phyloP scores from a whole-genome alignment of 2,113 vertebrate genomes.

The Lamprologus ornatipinnis region DNA sequence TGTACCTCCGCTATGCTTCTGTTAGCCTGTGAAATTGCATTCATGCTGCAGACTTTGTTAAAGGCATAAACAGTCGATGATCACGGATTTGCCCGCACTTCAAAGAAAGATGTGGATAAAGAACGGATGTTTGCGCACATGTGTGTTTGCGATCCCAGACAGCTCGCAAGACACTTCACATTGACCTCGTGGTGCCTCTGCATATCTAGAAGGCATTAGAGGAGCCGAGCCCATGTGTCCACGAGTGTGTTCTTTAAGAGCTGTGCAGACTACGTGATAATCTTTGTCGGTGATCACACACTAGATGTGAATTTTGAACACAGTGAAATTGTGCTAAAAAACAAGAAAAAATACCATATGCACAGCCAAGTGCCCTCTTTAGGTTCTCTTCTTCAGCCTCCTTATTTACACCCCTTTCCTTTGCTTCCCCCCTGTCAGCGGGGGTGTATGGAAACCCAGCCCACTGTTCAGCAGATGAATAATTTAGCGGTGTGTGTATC shows the following conservation, averaged over 20 bases:
- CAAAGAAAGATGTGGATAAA: conserved; percentile 32
- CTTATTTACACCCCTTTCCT: neutral
- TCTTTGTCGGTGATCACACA: neutral
- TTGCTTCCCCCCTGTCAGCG: conserved; percentile 22
- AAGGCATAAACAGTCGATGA: conserved; percentile 57
- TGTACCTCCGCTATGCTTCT: neutral
- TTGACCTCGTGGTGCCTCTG: conserved; percentile 42
- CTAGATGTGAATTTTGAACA: neutral
- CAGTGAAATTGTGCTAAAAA: neutral
- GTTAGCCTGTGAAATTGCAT: conserved; percentile 22
- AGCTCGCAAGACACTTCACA: conserved; percentile 32
- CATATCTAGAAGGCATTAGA: conserved; percentile 55
- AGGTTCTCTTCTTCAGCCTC: neutral
- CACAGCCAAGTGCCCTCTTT: neutral
- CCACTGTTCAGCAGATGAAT: conserved; percentile 75
- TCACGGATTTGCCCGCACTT: conserved; percentile 59
- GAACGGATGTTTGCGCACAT: conserved; percentile 28
- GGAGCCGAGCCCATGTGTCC: neutral
- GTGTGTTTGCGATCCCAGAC: conserved; percentile 1
- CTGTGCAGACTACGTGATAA: neutral
- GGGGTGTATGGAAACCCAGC: conserved; percentile 60
- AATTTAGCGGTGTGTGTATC: conserved; percentile 81
- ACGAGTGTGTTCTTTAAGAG: neutral
- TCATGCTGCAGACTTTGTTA: conserved; percentile 16
- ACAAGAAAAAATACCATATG: neutral